These are phyloP conservation scores for Lypha dubia DNA, from an alignment of 2,888 invertebrate genomes.

Conservation along the genomic window DNA sequence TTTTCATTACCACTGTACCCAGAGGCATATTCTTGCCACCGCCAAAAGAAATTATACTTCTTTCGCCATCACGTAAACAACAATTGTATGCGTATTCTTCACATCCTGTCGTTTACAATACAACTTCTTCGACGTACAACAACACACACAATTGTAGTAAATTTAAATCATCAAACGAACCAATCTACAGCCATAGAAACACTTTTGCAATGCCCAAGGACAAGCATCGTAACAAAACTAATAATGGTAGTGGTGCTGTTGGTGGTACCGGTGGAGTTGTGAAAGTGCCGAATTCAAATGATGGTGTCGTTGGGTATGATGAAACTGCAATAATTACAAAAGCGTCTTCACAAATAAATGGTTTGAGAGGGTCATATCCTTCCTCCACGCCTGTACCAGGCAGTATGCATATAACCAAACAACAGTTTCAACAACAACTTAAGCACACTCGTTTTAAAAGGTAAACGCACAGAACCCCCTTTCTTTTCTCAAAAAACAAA, in stretches of 20 bases:
- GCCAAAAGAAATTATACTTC: constrained; percentile 85
- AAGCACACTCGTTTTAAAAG: constrained; percentile 78
- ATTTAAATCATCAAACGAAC: constrained; percentile 47
- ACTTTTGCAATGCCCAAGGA: constrained; percentile 64
- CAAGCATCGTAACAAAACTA: constrained; percentile 53
- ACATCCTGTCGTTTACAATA: constrained; percentile 84
- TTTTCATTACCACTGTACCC: constrained; percentile 92
- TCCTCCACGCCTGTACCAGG: constrained; percentile 72
- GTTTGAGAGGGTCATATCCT: constrained; percentile 47
- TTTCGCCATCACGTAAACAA: constrained; percentile 78
- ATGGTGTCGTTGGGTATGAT: constrained; percentile 56
- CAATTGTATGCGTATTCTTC: constrained; percentile 88
- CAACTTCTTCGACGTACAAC: constrained; percentile 56
- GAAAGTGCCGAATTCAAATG: background rate
- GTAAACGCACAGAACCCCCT: constrained; percentile 73
- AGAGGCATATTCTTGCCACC: constrained; percentile 91
- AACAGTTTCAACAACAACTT: constrained; percentile 79
- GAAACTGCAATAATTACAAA: constrained; percentile 42
- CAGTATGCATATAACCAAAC: constrained; percentile 77
- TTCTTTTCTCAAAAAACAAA: no score
- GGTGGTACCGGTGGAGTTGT: constrained; percentile 3
- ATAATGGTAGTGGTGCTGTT: background rate
- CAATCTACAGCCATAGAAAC: constrained; percentile 44
- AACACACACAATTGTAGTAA: constrained; percentile 65
- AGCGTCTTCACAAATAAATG: constrained; percentile 46